phyloP scores from a whole-genome alignment of 1,140 invertebrate genomes.

The Xylocopa sonorina region DNA sequence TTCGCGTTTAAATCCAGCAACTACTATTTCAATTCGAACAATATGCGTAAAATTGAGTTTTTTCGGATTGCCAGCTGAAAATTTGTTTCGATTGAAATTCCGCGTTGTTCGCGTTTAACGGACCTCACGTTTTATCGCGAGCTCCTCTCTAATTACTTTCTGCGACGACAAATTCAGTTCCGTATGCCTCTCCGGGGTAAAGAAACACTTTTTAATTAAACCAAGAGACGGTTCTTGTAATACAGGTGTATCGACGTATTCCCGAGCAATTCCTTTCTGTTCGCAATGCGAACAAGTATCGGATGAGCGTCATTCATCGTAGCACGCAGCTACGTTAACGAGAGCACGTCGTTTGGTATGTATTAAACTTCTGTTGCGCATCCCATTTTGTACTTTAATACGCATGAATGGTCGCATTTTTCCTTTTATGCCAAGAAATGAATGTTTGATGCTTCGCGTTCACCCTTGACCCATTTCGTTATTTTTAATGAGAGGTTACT shows the following conservation, averaged over 20 bases:
- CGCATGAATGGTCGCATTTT: neutral
- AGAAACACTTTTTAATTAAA: neutral
- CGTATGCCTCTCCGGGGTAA: neutral
- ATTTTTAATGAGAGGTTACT: constrained; percentile 12
- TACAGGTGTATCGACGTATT: neutral
- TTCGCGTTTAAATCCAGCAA: neutral
- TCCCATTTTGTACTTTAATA: neutral
- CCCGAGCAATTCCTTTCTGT: neutral
- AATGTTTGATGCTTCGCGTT: neutral
- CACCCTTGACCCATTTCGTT: constrained; percentile 13
- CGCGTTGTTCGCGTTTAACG: neutral
- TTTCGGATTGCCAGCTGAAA: neutral
- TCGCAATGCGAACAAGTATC: neutral
- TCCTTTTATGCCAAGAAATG: neutral
- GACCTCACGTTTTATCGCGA: neutral
- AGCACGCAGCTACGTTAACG: neutral
- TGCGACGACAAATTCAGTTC: neutral
- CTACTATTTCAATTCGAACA: constrained; percentile 4
- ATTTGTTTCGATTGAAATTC: constrained; percentile 19
- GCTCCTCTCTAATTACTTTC: neutral
- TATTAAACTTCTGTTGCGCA: neutral
- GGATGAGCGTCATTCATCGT: neutral
- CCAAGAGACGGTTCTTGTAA: neutral
- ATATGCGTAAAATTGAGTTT: neutral
- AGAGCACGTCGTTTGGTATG: neutral